Evolutionary conservation across 2,888 invertebrate genomes (phyloP), one percentile per base, ranked within the genome.

Genomic region (Nomada goodeniana): DNA sequence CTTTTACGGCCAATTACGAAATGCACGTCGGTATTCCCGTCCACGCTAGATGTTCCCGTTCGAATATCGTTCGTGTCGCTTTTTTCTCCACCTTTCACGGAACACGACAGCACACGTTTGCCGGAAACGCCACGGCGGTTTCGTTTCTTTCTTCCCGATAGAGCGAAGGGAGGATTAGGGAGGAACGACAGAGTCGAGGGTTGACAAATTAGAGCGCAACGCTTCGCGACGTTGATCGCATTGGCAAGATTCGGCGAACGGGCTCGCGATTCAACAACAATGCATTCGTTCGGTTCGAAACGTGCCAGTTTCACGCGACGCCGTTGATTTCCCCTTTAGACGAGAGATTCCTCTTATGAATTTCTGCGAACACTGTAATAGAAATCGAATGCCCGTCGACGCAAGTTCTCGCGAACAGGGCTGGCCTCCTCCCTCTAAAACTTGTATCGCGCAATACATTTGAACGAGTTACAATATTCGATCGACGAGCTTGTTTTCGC

Each of bases 211-310:
- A 74, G 68, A 55, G 20, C 42, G 53, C 63, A 75, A 78, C 68
- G 20, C 64, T n/a, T 23, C n/a, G 65, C 18, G 84, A 80, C 84
- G 72, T 84, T 86, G 83, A 87, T 84, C 80, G 76, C 57, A 69
- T 74, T 75, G 63, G 76, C 50, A 15, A 9, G 44, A 65, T 73
- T 55, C 47, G 53, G 65, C 20, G 10, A 70, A 55, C 50, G 53
- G 61, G 26, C 29, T 29, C 57, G 47, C 29, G 20, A 64, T 63
- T 50, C 52, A 60, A 70, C 70, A 79, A 71, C 42, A 61, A 80
- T 60, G 26, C 18, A 59, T 53, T 70, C 23, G 42, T 47, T 59
- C 26, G 9, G 15, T 2, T n/a, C 20, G 11, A 50, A 20, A 53
- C 44, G 53, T 13, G 50, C 2, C 50, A 50, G 53, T 68, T 23